Conservation (phyloP, 2,113 vertebrate species). For the Benitochromis conjunctus region DNA sequence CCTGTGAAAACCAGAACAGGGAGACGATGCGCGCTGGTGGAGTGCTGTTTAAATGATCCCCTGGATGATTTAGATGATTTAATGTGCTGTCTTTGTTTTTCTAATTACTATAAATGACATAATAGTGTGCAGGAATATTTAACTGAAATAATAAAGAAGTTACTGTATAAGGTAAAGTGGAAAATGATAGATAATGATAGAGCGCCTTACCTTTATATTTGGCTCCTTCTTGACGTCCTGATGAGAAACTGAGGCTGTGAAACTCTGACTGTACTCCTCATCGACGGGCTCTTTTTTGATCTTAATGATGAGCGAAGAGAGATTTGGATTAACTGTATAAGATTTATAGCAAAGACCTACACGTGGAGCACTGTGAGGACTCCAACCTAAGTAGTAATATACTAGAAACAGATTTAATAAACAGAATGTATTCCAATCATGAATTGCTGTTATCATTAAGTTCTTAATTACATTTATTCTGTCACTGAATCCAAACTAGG, state of each 20-base stretch:
- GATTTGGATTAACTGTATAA: slow-evolving; percentile 65
- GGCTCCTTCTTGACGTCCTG: slow-evolving; percentile 85
- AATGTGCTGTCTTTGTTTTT: neutral
- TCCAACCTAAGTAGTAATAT: neutral
- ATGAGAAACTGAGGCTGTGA: slow-evolving; percentile 72
- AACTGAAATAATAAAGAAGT: neutral
- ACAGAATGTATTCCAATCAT: rapidly evolving
- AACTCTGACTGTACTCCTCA: slow-evolving; percentile 81
- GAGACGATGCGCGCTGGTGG: rapidly evolving
- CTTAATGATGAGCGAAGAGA: slow-evolving; percentile 72
- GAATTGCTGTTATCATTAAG: rapidly evolving
- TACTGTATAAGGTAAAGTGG: neutral
- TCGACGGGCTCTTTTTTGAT: slow-evolving; percentile 90
- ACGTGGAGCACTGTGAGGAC: neutral
- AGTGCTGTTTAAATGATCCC: rapidly evolving
- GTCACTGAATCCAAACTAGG: rapidly evolving
- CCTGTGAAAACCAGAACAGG: slow-evolving; percentile 65
- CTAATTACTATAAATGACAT: neutral
- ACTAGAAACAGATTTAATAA: neutral
- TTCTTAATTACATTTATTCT: neutral
- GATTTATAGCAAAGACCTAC: neutral
- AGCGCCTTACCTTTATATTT: slow-evolving; percentile 73
- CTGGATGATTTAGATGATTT: neutral
- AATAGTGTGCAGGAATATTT: neutral
- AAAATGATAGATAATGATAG: neutral